phyloP scores from a whole-genome alignment of 2,797 vertebrate species.

The Pseudopleuronectes americanus region DNA sequence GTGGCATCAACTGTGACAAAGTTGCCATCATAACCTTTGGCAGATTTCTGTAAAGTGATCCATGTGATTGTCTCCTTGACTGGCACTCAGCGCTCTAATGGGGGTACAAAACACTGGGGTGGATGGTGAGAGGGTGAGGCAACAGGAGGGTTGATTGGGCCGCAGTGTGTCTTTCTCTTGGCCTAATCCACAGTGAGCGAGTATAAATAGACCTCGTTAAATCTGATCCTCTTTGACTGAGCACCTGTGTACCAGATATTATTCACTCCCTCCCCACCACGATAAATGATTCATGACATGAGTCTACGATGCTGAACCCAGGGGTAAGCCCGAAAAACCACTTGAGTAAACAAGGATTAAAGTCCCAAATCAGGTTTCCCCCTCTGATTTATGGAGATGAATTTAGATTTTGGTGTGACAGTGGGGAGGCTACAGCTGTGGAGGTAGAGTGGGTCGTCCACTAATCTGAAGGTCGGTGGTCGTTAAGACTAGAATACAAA shows the following conservation, averaged over 20 bases:
- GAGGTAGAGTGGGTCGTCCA: neutral
- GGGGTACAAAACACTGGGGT: conserved; percentile 16
- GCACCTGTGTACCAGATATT: conserved; percentile 73
- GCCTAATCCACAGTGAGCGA: conserved; percentile 71
- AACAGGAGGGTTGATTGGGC: conserved; percentile 55
- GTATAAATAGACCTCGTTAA: conserved; percentile 81
- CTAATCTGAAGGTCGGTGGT: neutral
- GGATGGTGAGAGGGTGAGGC: conserved; percentile 29
- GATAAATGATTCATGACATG: conserved; percentile 61
- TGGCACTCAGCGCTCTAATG: conserved; percentile 22
- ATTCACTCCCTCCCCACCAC: conserved; percentile 51
- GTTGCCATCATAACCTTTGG: neutral
- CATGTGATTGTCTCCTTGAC: conserved; percentile 30
- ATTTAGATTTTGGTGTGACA: conserved; percentile 14
- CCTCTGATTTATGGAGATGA: conserved; percentile 16
- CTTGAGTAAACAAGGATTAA: conserved; percentile 39
- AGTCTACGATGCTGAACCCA: conserved; percentile 43
- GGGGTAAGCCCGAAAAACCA: conserved; percentile 29
- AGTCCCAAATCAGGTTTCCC: conserved; percentile 25
- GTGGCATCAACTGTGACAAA: neutral
- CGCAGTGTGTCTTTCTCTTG: conserved; percentile 52
- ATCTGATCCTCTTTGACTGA: conserved; percentile 80
- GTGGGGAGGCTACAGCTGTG: neutral
- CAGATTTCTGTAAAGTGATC: conserved; percentile 14
- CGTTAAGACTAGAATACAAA: neutral